These are phyloP conservation scores for Laothoe populi DNA, from an alignment of 2,888 invertebrate genomes.

Conservation along the genomic window DNA sequence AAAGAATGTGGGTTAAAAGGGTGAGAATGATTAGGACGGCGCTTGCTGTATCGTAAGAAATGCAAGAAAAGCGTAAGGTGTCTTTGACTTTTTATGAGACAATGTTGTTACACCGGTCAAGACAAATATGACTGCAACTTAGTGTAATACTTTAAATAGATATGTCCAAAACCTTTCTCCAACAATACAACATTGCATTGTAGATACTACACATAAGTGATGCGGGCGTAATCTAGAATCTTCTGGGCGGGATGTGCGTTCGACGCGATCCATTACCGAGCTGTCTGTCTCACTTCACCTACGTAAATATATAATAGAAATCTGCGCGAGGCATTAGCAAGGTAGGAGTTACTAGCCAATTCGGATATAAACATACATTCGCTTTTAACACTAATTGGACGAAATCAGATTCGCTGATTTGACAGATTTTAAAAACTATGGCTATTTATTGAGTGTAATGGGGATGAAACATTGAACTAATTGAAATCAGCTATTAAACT, in stretches of 20 bases:
- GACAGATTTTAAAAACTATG: background rate
- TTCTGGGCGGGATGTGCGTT: slow-evolving; percentile 15
- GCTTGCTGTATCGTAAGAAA: too few species aligned
- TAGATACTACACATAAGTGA: slow-evolving; percentile 6
- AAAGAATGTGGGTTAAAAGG: too few species aligned
- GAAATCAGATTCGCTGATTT: background rate
- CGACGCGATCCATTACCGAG: slow-evolving; percentile 29
- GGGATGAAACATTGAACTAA: background rate
- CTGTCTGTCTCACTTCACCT: slow-evolving; percentile 28
- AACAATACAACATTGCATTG: background rate
- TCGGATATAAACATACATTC: slow-evolving; percentile 21
- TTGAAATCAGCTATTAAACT: background rate
- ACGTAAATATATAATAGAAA: slow-evolving; percentile 23
- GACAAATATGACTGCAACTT: too few species aligned
- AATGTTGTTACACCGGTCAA: too few species aligned
- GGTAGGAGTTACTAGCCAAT: background rate
- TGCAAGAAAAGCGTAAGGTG: too few species aligned
- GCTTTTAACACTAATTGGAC: slow-evolving; percentile 18
- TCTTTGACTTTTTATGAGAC: too few species aligned
- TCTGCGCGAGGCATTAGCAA: slow-evolving; percentile 22
- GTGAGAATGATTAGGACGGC: too few species aligned
- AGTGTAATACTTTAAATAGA: slow-evolving; percentile 2
- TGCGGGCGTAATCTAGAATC: slow-evolving; percentile 18
- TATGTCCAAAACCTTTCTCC: too few species aligned
- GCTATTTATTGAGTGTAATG: background rate